Base-by-base conservation (phyloP, 37 sponge, comb jelly and placozoan genomes). In the Amphimedon queenslandica region DNA sequence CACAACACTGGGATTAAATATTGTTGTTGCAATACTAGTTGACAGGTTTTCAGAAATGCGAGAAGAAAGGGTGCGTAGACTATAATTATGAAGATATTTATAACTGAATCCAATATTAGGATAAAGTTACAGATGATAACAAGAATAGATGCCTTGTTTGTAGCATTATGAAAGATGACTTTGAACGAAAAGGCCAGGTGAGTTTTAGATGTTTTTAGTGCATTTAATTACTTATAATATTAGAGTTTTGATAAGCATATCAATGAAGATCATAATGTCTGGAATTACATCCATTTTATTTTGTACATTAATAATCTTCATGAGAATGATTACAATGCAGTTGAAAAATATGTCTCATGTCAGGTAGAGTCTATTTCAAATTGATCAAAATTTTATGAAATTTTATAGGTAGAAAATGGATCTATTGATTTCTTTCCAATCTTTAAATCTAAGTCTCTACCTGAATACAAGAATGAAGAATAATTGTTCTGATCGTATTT, bases 51-150 rank as follows among this genome's bases (percentile, higher is more conserved):
- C 51, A 47, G 51, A 8, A 47, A 8, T 47, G 51, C 8, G 82
- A 66, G 67, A 81, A 53, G 72, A 71, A 13, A 75, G 72, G 77
- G 77, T 47, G 8, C 8, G 8, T 47, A 13, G 13, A 47, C 13
- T 18, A 47, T 18, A 47, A 47, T 47, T 47, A 47, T 18, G 8
- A n/a, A n/a, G n/a, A n/a, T n/a, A n/a, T n/a, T n/a, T n/a, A n/a
- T n/a, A n/a, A n/a, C n/a, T n/a, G n/a, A n/a, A n/a, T n/a, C n/a
- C n/a, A n/a, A n/a, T n/a, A n/a, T 47, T 47, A 47, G 53, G 53
- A 47, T 47, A 47, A 47, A 47, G 13, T 47, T 18, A 13, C 8
- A 18, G 53, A 47, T 47, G 53, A 47, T 13, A 47, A 47, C 53
- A 47, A 47, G 13, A 47, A 8, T 47, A 47, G 53, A 13, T 47